A percentile compares a stretch with the other conserved stretches of the same genome.
Evolutionary conservation across 1,140 invertebrate genomes (phyloP).

Genomic region (Bombus terrestris): DNA sequence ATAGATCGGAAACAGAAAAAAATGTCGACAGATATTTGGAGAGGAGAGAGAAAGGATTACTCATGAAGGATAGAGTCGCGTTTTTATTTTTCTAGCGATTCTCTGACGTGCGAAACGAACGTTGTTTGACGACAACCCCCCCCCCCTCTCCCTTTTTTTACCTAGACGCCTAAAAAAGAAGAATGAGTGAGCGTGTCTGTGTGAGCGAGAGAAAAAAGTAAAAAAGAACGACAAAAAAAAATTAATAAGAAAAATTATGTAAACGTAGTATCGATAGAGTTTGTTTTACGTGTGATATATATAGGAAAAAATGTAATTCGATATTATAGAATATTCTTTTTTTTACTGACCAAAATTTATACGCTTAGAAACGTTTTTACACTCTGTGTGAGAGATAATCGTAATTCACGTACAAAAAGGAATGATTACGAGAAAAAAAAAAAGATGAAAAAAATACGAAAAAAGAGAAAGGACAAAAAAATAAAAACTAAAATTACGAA

Average conservation of each 20-base stretch:
- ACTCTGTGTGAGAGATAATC: not conserved
- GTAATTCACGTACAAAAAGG: constrained; percentile 24
- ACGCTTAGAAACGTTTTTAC: constrained; percentile 38
- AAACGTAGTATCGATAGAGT: constrained; percentile 24
- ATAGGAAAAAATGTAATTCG: constrained; percentile 36
- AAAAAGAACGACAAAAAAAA: not conserved
- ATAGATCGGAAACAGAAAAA: not conserved
- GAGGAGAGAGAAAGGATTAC: not conserved
- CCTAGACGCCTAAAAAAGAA: constrained; percentile 58
- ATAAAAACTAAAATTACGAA: not conserved
- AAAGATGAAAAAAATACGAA: not conserved
- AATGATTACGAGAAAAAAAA: not conserved
- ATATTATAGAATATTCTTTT: constrained; percentile 40
- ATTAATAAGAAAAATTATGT: constrained; percentile 5
- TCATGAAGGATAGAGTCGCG: constrained; percentile 4
- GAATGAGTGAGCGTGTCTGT: not conserved
- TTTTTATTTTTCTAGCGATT: constrained; percentile 62
- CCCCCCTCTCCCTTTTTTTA: constrained; percentile 59
- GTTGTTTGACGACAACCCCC: not conserved
- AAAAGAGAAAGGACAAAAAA: not conserved
- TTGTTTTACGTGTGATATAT: constrained; percentile 43
- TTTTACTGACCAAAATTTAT: constrained; percentile 54
- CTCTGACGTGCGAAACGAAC: constrained; percentile 42
- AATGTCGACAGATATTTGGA: not conserved
- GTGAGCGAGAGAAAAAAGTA: constrained; percentile 7